phyloP scores from a whole-genome alignment of 2,113 vertebrate species.

The Zosterops hypoxanthus region DNA sequence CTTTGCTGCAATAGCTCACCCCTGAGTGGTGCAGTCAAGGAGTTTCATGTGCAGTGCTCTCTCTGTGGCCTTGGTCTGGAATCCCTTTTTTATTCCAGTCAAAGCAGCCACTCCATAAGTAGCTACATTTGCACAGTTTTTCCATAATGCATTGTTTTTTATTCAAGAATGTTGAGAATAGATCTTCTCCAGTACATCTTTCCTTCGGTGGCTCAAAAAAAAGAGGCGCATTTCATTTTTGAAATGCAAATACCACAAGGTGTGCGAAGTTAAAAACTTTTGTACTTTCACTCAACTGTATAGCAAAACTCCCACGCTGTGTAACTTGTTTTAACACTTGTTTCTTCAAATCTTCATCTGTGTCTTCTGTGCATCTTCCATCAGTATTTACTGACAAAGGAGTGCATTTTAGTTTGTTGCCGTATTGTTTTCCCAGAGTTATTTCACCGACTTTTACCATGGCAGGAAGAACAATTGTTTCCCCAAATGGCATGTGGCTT shows the following conservation, averaged over 20 bases:
- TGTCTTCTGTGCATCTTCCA: not conserved
- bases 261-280: not conserved
- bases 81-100: not conserved
- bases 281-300: not conserved
- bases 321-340: not conserved
- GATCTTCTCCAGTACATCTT: not conserved
- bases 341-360: not conserved
- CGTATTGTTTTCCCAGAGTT: not conserved
- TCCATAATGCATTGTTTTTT: not conserved
- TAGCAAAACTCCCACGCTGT: not conserved
- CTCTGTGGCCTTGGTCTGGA: not conserved
- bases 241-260: not conserved
- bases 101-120: not conserved
- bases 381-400: not conserved
- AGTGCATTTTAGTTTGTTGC: not conserved
- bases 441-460: accelerated
- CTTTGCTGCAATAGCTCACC: not conserved
- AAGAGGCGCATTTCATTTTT: not conserved
- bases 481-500: not conserved
- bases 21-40: too few relatives aligned
- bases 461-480: not conserved
- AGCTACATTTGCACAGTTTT: not conserved
- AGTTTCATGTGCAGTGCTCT: not conserved
- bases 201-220: not conserved
- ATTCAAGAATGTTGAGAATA: not conserved